These are phyloP conservation scores for human DNA, from an alignment of 2,113 vertebrate species.

Conservation along the genomic window GRCh38 chr2:104989001-104989500, in stretches of 20 bases:
- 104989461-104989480: slow-evolving; percentile 13
- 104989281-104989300: slow-evolving; percentile 20
- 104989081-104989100: slow-evolving; percentile 43
- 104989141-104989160: slow-evolving; percentile 43
- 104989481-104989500: neutral
- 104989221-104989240: slow-evolving; percentile 51
- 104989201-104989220: slow-evolving; percentile 62
- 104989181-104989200: slow-evolving; percentile 3
- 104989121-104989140: slow-evolving; percentile 51
- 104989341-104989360: slow-evolving; percentile 27
- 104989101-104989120: neutral
- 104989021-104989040: slow-evolving; percentile 33
- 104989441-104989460: slow-evolving; percentile 23
- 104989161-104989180: slow-evolving; percentile 37
- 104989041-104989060: neutral
- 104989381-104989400: slow-evolving; percentile 58
- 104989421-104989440: slow-evolving; percentile 28
- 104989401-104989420: slow-evolving; percentile 31
- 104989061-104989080: neutral
- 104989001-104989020: neutral
- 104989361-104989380: slow-evolving; percentile 61
- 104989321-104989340: slow-evolving; percentile 39
- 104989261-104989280: slow-evolving; percentile 43
- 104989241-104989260: slow-evolving; percentile 58
- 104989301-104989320: neutral